A percentile compares a stretch with the other conserved stretches of the same genome.
These are phyloP conservation scores for Euleptes europaea DNA, from an alignment of 2,113 vertebrate genomes.

Conservation along the genomic window DNA sequence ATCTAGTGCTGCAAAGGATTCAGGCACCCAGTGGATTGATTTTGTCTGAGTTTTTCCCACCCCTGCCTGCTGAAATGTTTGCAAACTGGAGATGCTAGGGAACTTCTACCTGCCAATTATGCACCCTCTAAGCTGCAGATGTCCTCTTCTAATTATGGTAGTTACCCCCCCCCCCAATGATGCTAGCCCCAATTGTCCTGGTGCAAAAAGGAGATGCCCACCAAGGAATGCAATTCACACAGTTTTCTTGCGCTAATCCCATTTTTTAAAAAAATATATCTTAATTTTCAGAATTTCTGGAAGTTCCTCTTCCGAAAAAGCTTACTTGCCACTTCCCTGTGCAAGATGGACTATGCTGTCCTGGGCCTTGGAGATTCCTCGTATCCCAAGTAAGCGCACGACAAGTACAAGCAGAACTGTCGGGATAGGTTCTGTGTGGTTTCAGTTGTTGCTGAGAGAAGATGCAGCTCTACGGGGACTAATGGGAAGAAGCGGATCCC, in stretches of 20 bases:
- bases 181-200: background rate
- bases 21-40: no score
- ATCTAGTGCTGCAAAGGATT: no score
- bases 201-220: background rate
- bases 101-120: no score
- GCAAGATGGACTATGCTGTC: constrained; percentile 86
- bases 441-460: no score
- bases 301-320: constrained; percentile 91
- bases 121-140: no score
- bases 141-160: background rate
- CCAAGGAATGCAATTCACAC: background rate
- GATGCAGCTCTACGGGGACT: background rate
- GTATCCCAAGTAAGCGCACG: constrained; percentile 86
- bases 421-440: no score
- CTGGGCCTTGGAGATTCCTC: constrained; percentile 95
- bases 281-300: constrained; percentile 86
- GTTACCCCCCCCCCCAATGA: no score
- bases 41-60: no score
- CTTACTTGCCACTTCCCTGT: constrained; percentile 80
- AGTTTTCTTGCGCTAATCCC: background rate
- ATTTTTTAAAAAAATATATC: constrained; percentile 15
- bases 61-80: no score
- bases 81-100: no score
- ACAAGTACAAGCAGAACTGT: no score
- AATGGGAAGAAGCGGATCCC: background rate